Conservation (phyloP, 2,797 vertebrate genomes). For the Enteromius afrohamiltoni region DNA sequence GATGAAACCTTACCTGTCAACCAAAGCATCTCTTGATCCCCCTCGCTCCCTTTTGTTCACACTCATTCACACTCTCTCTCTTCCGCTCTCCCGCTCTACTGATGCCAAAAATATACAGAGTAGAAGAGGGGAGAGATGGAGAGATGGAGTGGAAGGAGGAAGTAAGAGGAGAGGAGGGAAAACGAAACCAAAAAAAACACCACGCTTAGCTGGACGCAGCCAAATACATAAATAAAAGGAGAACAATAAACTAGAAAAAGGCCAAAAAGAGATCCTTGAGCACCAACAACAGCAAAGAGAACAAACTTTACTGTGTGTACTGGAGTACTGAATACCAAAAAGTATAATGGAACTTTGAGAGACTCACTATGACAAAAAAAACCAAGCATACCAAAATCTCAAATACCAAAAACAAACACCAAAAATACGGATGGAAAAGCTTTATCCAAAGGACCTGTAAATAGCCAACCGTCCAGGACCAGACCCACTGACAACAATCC, state of each 20-base stretch:
- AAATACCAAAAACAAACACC: conserved; percentile 85
- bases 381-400: conserved; percentile 80
- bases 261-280: conserved; percentile 39
- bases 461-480: conserved; percentile 83
- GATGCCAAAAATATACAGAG: conserved; percentile 85
- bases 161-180: conserved; percentile 66
- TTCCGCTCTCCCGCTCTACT: conserved; percentile 78
- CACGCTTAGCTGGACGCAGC: conserved; percentile 53
- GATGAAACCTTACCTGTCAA: conserved; percentile 78
- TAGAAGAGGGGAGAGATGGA: conserved; percentile 76
- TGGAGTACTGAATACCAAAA: conserved; percentile 82
- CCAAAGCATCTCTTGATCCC: conserved; percentile 80
- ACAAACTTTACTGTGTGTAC: conserved; percentile 73
- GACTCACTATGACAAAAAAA: conserved; percentile 76
- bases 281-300: conserved; percentile 64
- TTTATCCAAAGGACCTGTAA: conserved; percentile 94
- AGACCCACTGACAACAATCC: conserved; percentile 63
- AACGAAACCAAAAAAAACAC: conserved; percentile 80
- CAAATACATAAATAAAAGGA: conserved; percentile 65
- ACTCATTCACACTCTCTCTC: conserved; percentile 61
- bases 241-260: conserved; percentile 54
- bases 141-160: conserved; percentile 72
- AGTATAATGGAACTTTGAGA: conserved; percentile 70
- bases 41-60: conserved; percentile 55
- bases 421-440: conserved; percentile 92